Evolutionary conservation across 2,113 vertebrate species (phyloP).

Genomic region (Barbus barbus): DNA sequence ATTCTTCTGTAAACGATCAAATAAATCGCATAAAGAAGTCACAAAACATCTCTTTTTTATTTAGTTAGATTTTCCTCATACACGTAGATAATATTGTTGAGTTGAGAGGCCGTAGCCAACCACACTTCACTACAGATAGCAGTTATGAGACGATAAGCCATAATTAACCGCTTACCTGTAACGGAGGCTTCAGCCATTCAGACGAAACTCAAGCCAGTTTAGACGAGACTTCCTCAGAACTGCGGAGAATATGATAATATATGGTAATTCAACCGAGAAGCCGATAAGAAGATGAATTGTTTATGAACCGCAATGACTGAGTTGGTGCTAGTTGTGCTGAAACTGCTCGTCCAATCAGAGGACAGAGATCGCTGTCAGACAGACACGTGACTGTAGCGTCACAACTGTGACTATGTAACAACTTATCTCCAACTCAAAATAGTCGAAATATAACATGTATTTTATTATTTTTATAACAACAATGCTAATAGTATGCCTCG

Average conservation of each 20-base stretch:
- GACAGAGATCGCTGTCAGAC: not conserved
- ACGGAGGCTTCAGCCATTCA: conserved; percentile 58
- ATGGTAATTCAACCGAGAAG: not conserved
- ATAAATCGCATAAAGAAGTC: too few relatives aligned
- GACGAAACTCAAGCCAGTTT: not conserved
- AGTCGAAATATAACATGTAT: not conserved
- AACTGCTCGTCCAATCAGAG: conserved; percentile 26
- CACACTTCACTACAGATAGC: not conserved
- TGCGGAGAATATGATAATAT: not conserved
- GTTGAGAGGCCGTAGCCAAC: not conserved
- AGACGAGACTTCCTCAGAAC: not conserved
- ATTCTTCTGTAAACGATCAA: too few relatives aligned
- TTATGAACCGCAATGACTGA: not conserved
- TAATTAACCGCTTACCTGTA: conserved; percentile 50
- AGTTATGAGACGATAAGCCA: not conserved
- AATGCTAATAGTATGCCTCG: not conserved
- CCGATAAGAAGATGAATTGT: too few relatives aligned
- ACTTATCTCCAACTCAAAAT: not conserved
- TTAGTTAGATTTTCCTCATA: too few relatives aligned
- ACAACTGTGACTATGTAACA: not conserved
- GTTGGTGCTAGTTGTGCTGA: not conserved
- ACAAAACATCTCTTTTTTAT: too few relatives aligned
- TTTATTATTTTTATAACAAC: not conserved
- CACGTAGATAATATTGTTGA: too few relatives aligned
- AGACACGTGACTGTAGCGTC: not conserved